Conservation (phyloP, 2,888 invertebrate genomes). For the Rugalucina vietnamica region DNA sequence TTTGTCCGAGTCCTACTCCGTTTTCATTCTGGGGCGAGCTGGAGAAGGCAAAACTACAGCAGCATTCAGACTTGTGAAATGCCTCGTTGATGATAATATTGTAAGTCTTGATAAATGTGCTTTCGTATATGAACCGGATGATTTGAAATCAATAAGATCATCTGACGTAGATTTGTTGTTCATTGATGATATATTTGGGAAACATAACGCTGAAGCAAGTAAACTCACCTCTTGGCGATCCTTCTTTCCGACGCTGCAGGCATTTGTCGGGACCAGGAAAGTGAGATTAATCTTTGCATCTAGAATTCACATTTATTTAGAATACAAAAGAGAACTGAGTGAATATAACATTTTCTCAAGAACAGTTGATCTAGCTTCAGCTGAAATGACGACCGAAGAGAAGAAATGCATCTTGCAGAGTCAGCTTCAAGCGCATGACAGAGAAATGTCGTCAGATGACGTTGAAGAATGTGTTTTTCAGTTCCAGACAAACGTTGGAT, state of each 20-base stretch:
- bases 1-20: background rate
- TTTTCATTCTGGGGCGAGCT: background rate
- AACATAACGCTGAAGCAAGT: background rate
- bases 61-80: background rate
- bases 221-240: background rate
- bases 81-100: background rate
- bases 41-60: background rate
- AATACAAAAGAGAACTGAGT: background rate
- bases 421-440: background rate
- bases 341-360: background rate
- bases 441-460: background rate
- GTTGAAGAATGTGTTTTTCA: background rate
- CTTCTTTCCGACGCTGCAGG: background rate
- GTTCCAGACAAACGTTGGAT: background rate
- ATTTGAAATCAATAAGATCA: background rate
- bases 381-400: background rate
- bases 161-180: background rate
- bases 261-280: background rate
- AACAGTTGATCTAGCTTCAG: background rate
- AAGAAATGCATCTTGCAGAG: background rate
- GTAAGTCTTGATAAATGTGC: background rate
- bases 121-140: background rate
- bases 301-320: background rate
- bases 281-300: background rate
- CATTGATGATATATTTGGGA: slow-evolving; percentile 5